A percentile compares a stretch with the other conserved stretches of the same genome.
These are phyloP conservation scores for Petaurus breviceps DNA, from an alignment of 2,113 vertebrate genomes.

Conservation along the genomic window DNA sequence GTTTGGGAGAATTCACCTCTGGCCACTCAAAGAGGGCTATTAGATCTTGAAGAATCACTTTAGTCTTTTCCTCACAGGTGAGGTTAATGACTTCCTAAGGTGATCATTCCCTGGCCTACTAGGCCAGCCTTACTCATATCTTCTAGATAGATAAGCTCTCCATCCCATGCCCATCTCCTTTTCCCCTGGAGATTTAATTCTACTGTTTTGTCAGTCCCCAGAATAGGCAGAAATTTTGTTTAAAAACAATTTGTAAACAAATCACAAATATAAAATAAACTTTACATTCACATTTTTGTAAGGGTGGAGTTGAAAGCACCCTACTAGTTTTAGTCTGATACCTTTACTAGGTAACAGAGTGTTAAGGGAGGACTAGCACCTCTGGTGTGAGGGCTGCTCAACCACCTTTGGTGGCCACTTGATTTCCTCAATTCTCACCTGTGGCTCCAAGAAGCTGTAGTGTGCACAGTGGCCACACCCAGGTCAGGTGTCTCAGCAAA, in stretches of 20 bases:
- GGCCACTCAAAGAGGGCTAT: background rate
- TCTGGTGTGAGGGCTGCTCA: background rate
- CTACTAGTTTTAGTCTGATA: background rate
- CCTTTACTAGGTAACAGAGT: background rate
- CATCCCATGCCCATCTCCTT: background rate
- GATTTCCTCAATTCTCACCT: background rate
- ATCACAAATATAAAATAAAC: background rate
- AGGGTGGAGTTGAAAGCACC: background rate
- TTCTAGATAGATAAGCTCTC: background rate
- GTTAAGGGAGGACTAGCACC: background rate
- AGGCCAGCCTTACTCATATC: background rate
- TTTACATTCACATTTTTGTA: background rate
- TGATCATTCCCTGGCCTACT: background rate
- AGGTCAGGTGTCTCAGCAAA: background rate
- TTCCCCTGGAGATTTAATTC: background rate
- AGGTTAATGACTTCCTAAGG: too few relatives aligned
- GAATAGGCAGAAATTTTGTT: background rate
- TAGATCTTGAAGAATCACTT: background rate
- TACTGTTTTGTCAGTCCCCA: background rate
- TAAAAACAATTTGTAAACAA: background rate
- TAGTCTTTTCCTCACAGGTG: background rate
- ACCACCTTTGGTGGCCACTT: background rate
- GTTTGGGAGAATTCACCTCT: background rate
- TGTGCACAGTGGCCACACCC: background rate
- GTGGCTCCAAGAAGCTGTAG: background rate